Base-by-base conservation (phyloP, 1,140 invertebrate genomes). In the Drosophila navojoa region DNA sequence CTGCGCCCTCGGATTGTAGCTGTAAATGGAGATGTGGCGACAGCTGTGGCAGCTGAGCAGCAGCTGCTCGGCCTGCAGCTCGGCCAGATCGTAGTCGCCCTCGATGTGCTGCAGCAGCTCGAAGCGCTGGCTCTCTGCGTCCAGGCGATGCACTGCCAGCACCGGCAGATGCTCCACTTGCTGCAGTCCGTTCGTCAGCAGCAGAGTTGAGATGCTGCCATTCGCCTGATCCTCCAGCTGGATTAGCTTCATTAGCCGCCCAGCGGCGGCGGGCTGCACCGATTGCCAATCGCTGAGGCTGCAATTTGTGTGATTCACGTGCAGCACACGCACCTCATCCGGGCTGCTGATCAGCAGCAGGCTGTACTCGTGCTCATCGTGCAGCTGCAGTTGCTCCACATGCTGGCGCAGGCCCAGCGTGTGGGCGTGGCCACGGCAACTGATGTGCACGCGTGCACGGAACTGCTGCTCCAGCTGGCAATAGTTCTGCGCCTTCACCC, bases 281-380 rank as follows among this genome's bases (percentile, higher is more conserved):
- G 84, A 87, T 11, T 91, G 90, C 90, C 86, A 91, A 32, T 91
- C 90, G 19, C 19, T 72, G 3, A 91, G 62, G n/a, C 57, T 75
- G 25, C 76, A 87, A 6, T 70, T 73, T 1, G 38, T 25, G 2
- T 61, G 29, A 22, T 73, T 49, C 0, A 91, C 27, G 16, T 61
- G 77, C 42, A 91, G 44, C 11, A 91, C 53, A 9, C 90, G 81
- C 11, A 91, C 79, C 25, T 91, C 90, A n/a, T 90, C 68, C 5
- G 59, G 29, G 16, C 78, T 79, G 70, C 77, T 52, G 3, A 89
- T 57, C 0, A 91, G 38, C 3, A 91, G 38, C 0, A 76, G 44
- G 25, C 62, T 54, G 6, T 47, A 49, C 0, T 50, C 25, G 0
- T 1, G 10, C 15, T 42, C 10, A 3, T 76, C 53, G 10, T 63